Base-by-base conservation (phyloP, 2,888 invertebrate species). In the Petrophora chlorosata region DNA sequence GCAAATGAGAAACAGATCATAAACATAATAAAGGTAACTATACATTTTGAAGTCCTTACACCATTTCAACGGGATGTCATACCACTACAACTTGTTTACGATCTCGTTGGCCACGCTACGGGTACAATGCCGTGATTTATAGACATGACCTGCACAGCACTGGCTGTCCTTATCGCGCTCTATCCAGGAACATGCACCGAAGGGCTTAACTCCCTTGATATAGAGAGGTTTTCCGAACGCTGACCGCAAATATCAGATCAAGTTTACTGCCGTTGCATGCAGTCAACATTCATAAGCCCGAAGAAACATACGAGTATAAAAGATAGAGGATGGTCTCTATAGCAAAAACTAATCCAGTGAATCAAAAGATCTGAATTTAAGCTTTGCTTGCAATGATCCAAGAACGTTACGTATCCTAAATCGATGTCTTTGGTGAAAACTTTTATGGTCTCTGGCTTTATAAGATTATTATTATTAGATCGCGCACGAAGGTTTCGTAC, bases 201-300 rank as follows among this genome's bases (percentile, higher is more conserved):
- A 8, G 36, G 16, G 5, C 22, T 36, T 49, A 44, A 29, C 26
- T 33, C 13, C 36, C 45, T 49, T 13, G 29, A 33, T 5, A 29
- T 33, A 42, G 23, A 16, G 39, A 28, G 33, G 33, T 17, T 42
- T 53, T 47, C 30, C 39, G 10, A 35, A 26, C 29, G 25, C 29
- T 17, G 34, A 44, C 8, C 23, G 26, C 13, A 12, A 39, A 33
- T 66, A 67, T 66, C 63, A 54, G 23, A 33, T 5, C 22, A 38
- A 49, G 44, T 48, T 51, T 47, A 66, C 59, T 61, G 33, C 47
- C 39, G 29, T 56, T 45, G 59, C 64, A 62, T 55, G 65, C 49
- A 36, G 59, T 63, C 60, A 53, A 52, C 41, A 55, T 23, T 54
- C 34, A 30, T 44, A 38, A 52, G 53, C 59, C 26, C 28, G 26